Base-by-base conservation (phyloP, 2,888 invertebrate genomes). In the Petrophora chlorosata region DNA sequence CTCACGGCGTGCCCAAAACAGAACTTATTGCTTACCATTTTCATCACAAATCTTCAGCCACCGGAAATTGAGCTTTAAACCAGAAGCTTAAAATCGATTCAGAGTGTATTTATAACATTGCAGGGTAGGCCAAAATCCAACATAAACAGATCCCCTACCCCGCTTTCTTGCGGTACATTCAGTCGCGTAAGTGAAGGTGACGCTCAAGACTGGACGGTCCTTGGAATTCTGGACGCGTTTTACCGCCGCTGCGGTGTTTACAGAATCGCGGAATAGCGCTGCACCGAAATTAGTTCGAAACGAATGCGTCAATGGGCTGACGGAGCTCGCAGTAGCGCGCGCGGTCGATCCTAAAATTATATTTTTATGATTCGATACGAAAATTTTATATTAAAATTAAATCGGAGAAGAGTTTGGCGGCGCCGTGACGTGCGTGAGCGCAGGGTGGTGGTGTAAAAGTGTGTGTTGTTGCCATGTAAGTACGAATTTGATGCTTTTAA, bases 201-300 rank as follows among this genome's bases (percentile, higher is more conserved):
- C 43, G 43, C 45, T 59, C 53, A 63, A 63, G 62, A 67, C 60
- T 61, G 56, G 58, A 70, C 40, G 66, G 80, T 35, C 71, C 86
- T 74, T 62, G 42, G 44, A 61, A 65, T 29, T 60, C 59, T 85
- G 84, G 87, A 40, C 74, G 65, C 51, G 64, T 72, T 77, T 79
- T 73, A 71, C 69, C 73, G 63, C 77, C 78, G 70, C 72, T 70
- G 76, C 61, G 77, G 72, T 89, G 89, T 89, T 90, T 89, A 90
- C 89, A 87, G 87, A 87, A 89, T 76, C 84, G 81, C 79, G 89
- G 88, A 88, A 88, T 87, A 85, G 81, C 77, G 82, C 82, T 88
- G 88, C 88, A 90, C 85, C 86, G 85, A 86, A 88, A 85, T 90
- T 89, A 90, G 89, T 90, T 76, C 66, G 82, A 84, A 86, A 81